Base-by-base conservation (phyloP, 2,113 vertebrate genomes). In the Porphyrio hochstetteri region DNA sequence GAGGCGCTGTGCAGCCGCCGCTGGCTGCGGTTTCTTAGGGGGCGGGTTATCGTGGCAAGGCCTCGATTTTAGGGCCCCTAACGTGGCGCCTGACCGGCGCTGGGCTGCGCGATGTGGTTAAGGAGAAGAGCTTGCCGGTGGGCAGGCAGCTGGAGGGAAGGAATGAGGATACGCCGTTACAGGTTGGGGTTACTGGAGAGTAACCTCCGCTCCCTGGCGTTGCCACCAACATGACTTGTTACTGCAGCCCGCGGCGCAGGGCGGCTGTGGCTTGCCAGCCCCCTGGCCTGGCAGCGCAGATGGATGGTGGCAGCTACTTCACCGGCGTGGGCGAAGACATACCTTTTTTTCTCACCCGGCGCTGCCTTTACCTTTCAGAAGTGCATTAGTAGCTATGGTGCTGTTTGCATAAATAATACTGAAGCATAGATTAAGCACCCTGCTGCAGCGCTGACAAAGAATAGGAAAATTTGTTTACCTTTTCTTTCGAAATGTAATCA, bases 1-100 rank as follows among this genome's bases (percentile, higher is more conserved):
- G 20, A 3, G 40, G 23, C 3, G 63, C 35, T 3, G 42, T 5
- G 64, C 6, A 14, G 84, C 28, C 20, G 59, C 16, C 9, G 23
- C 11, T 8, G 28, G 3, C 11, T 6, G 35, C 36, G 1, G 11
- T 7, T 29, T 13, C 18, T 11, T 8, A 8, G 1, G 40, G 16
- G 14, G 79, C 19, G 52, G 38, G 50, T 0, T 10, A 48, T 12
- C 17, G 21, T 35, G 44, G 38, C 60, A 6, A 8, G 31, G 42
- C 40, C 31, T 29, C 2, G 1, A 46, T 3, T 2, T 20, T 1
- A 5, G 27, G n/a, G 10, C 74, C 28, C 20, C 6, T 29, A 7
- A 3, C 16, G 0, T 0, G 46, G 27, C 19, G 21, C 11, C 35
- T 9, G 23, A 4, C 18, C 31, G 8, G 1, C 15, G 0, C 10